A percentile compares a stretch with the other conserved stretches of the same genome.
phyloP scores from a whole-genome alignment of 2,888 invertebrate species.

The Drosophila parthenogenetica region DNA sequence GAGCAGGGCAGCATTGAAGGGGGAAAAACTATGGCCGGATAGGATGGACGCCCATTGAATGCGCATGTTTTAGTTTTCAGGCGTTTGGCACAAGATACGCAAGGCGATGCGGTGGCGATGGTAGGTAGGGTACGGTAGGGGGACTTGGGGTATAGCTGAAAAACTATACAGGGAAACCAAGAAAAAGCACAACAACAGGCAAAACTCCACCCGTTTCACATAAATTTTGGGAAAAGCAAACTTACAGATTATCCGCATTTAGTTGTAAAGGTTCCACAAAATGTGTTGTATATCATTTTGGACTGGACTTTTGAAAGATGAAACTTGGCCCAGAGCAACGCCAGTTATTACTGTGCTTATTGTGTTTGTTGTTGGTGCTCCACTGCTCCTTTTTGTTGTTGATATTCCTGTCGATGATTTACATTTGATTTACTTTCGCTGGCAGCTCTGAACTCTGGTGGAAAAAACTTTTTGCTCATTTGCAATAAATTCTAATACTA shows the following conservation, averaged over 20 bases:
- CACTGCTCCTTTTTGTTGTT: slow-evolving; percentile 54
- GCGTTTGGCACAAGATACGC: slow-evolving; percentile 59
- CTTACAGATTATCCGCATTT: slow-evolving; percentile 83
- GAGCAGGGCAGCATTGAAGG: slow-evolving; percentile 7
- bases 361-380: slow-evolving; percentile 22
- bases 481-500: slow-evolving; percentile 73
- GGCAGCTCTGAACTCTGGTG: not conserved
- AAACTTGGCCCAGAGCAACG: slow-evolving; percentile 63
- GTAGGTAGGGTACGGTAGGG: not conserved
- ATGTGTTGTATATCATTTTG: slow-evolving; percentile 82
- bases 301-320: slow-evolving; percentile 63
- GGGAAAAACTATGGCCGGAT: slow-evolving; percentile 42
- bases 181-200: slow-evolving; percentile 75
- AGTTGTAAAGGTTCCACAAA: slow-evolving; percentile 82
- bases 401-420: slow-evolving; percentile 75
- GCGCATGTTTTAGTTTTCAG: slow-evolving; percentile 77
- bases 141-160: slow-evolving; percentile 42
- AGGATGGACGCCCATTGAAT: slow-evolving; percentile 69
- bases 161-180: slow-evolving; percentile 71
- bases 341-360: slow-evolving; percentile 14
- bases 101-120: not conserved
- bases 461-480: slow-evolving; percentile 55
- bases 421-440: slow-evolving; percentile 78
- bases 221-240: slow-evolving; percentile 79
- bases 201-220: slow-evolving; percentile 80